Evolutionary conservation across 2,113 vertebrate species (phyloP).

Genomic region (Paracanthobrama guichenoti): DNA sequence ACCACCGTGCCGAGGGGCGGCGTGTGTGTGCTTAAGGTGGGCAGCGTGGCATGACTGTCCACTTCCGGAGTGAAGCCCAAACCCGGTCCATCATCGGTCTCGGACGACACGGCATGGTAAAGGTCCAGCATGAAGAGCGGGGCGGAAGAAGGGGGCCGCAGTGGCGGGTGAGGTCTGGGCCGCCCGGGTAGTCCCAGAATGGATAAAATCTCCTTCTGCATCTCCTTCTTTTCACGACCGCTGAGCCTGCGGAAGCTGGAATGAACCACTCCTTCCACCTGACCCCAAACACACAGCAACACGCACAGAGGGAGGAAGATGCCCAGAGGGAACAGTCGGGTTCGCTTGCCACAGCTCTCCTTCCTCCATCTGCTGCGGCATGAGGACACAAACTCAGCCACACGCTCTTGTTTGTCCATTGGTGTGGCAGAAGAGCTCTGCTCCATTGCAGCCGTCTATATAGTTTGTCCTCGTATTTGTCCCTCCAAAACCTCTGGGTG

Average conservation of each 20-base stretch:
- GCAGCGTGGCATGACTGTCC: slow-evolving; percentile 69
- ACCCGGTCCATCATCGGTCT: slow-evolving; percentile 67
- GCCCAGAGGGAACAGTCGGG: slow-evolving; percentile 59
- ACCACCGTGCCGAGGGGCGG: slow-evolving; percentile 79
- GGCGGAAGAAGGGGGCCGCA: slow-evolving; percentile 82
- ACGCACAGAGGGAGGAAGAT: slow-evolving; percentile 64
- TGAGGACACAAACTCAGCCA: slow-evolving; percentile 24
- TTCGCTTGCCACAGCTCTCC: slow-evolving; percentile 16
- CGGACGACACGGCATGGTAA: slow-evolving; percentile 86
- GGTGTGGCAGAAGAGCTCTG: background rate
- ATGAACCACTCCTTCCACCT: slow-evolving; percentile 75
- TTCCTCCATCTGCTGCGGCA: slow-evolving; percentile 7
- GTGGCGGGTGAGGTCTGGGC: slow-evolving; percentile 76
- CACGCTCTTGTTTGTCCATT: background rate
- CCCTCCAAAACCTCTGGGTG: background rate
- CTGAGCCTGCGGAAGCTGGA: slow-evolving; percentile 83
- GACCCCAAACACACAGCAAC: slow-evolving; percentile 68
- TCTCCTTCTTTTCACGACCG: slow-evolving; percentile 85
- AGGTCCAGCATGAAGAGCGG: slow-evolving; percentile 96
- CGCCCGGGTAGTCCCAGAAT: slow-evolving; percentile 84
- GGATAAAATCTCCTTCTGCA: slow-evolving; percentile 91
- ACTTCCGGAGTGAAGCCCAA: slow-evolving; percentile 59
- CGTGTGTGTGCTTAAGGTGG: slow-evolving; percentile 80
- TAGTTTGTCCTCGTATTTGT: background rate
- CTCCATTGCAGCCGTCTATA: background rate